Base-by-base conservation (phyloP, 2,888 invertebrate genomes). In the Carpatolechia fugitivella region DNA sequence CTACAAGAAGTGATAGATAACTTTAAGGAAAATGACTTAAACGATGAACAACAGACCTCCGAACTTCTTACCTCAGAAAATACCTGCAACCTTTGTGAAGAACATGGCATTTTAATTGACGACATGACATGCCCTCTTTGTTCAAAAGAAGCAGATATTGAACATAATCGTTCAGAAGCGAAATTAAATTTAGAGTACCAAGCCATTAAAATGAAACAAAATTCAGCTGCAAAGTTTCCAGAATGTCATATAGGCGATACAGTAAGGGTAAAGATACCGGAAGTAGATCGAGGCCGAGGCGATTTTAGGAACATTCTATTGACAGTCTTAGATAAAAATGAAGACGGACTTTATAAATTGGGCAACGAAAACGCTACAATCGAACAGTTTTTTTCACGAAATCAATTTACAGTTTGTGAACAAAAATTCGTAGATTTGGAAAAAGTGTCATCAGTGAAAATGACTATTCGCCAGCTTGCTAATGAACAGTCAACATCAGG, bases 321-420 rank as follows among this genome's bases (percentile, higher is more conserved):
- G 52, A 41, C 8, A 5, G 33, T 33, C 3, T 8, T 33, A 5
- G 33, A 33, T 5, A 5, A 8, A 5, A 33, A 33, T 8, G 33
- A 33, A 3, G 8, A 60, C 35, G 61, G 57, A 11, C 54, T 60
- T 51, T 63, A 56, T 38, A 56, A 53, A 53, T 41, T 56, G 36
- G 58, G 54, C 16, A 58, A 58, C 56, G 44, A 58, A 62, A 30
- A 56, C 38, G 61, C 55, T 47, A 65, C 61, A 46, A 61, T 61
- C 18, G 56, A 33, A 44, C 52, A 62, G 59, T 55, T 60, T 53
- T 63, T 62, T 59, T 63, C 63, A 55, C 56, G 62, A 55, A 64
- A 64, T 54, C 56, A 62, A 59, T 62, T 65, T 56, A 60, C 56
- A 51, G 62, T 60, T 52, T 65, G 60, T 56, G 29, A 60, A 48